Base-by-base conservation (phyloP, 2,797 vertebrate genomes). In the Lepilemur septentrionalis region DNA sequence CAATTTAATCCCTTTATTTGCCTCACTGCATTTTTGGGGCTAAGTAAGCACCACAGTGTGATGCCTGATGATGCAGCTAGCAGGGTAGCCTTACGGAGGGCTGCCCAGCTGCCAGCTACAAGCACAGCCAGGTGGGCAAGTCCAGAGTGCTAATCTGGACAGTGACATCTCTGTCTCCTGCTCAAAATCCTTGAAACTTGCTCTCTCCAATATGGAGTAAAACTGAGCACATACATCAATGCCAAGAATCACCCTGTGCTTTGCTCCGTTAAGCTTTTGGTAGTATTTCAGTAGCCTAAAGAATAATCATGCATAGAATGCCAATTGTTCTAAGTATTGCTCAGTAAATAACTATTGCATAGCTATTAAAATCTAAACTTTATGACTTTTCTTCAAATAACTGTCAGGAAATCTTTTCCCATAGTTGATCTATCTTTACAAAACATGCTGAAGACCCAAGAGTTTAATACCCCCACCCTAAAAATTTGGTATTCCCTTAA, bases 71-170 rank as follows among this genome's bases (percentile, higher is more conserved):
- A 98, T 97, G 96, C 22, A 95, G 96, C 97, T 95, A 87, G 48
- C 67, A 48, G 94, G 92, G 80, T 70, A 94, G 92, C 96, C 17
- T 0, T 91, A n/a, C 72, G 8, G 79, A 97, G 96, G 90, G 69
- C 30, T 89, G 90, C 96, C 97, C 98, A 98, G 98, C 98, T 98
- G 98, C 98, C 98, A 98, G 97, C 96, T 97, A 91, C 97, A 97
- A 98, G 92, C 97, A 92, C 91, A 97, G 98, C 97, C 97, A 94
- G 2, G 4, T 96, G 97, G 98, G 94, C 97, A 93, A 96, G 97
- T 95, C 97, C 97, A 97, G 96, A 98, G 97, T 97, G 96, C 98
- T 98, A 98, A 98, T 98, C 97, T 96, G 97, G 97, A 98, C 97
- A 97, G 98, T 98, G 97, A 98, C 97, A 93, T 98, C 98, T 97